These are phyloP conservation scores for Esox masquinongy DNA, from an alignment of 2,797 vertebrate species.

Conservation along the genomic window DNA sequence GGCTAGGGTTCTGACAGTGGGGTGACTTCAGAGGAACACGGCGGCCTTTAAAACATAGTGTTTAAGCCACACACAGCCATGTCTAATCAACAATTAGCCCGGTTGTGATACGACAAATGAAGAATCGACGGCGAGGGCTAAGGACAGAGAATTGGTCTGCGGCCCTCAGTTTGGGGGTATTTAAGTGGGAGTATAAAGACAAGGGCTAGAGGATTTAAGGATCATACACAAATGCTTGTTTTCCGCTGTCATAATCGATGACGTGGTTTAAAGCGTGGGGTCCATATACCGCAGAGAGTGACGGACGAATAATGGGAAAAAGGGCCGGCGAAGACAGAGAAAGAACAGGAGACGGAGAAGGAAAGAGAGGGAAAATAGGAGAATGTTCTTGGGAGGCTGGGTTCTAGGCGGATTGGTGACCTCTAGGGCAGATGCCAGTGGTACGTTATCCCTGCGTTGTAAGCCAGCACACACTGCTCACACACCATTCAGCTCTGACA, in stretches of 20 bases:
- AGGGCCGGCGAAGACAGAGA: background rate
- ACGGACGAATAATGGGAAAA: background rate
- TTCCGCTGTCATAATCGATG: too few relatives aligned
- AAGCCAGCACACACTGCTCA: slow-evolving; percentile 60
- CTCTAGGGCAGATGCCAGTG: slow-evolving; percentile 59
- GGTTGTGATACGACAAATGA: too few relatives aligned
- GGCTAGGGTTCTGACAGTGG: background rate
- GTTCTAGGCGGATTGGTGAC: slow-evolving; percentile 49
- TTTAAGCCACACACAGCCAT: background rate
- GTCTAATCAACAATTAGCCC: too few relatives aligned
- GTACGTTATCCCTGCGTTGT: slow-evolving; percentile 62
- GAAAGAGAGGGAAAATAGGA: slow-evolving; percentile 11
- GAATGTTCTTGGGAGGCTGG: slow-evolving; percentile 48
- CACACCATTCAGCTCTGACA: slow-evolving; percentile 55
- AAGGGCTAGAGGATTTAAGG: too few relatives aligned
- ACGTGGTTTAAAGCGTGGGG: background rate
- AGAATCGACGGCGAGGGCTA: background rate
- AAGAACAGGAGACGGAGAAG: slow-evolving; percentile 1
- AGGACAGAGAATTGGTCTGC: background rate
- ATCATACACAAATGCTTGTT: too few relatives aligned
- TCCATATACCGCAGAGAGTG: background rate
- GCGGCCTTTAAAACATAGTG: background rate
- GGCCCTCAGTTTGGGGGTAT: too few relatives aligned
- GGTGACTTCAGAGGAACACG: background rate
- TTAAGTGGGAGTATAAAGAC: too few relatives aligned